Conservation (phyloP, 2,113 vertebrate genomes). For the Macaca nemestrina region DNA sequence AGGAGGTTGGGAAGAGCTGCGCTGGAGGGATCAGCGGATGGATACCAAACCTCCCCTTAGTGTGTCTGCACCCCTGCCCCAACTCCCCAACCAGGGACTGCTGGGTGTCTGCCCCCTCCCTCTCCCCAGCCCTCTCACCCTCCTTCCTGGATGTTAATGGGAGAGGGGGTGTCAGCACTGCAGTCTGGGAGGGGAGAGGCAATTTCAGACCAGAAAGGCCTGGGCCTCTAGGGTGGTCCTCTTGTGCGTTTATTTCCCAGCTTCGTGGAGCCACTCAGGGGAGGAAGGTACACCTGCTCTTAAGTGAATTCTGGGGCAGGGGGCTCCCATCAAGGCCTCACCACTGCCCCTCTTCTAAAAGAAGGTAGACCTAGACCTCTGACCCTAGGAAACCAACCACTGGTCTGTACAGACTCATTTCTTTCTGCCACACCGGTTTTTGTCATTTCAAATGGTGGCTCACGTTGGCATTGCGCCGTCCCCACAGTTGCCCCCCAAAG, state of each 20-base stretch:
- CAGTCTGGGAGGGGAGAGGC: background rate
- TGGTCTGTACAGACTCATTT: background rate
- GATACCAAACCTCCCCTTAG: background rate
- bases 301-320: background rate
- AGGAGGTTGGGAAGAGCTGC: fast-evolving
- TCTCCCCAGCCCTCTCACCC: background rate
- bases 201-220: background rate
- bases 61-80: background rate
- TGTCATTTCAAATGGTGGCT: constrained; percentile 18
- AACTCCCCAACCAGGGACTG: background rate
- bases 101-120: background rate
- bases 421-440: background rate
- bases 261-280: background rate
- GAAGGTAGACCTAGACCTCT: background rate
- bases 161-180: background rate
- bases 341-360: background rate
- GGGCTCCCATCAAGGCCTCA: background rate
- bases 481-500: background rate
- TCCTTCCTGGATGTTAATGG: too few relatives aligned
- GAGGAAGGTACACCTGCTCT: background rate
- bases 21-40: background rate
- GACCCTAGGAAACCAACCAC: background rate
- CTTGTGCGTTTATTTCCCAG: background rate
- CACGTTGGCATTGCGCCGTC: background rate
- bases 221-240: background rate